Conservation (phyloP, 2,888 invertebrate species). For the Pheosia gnoma region DNA sequence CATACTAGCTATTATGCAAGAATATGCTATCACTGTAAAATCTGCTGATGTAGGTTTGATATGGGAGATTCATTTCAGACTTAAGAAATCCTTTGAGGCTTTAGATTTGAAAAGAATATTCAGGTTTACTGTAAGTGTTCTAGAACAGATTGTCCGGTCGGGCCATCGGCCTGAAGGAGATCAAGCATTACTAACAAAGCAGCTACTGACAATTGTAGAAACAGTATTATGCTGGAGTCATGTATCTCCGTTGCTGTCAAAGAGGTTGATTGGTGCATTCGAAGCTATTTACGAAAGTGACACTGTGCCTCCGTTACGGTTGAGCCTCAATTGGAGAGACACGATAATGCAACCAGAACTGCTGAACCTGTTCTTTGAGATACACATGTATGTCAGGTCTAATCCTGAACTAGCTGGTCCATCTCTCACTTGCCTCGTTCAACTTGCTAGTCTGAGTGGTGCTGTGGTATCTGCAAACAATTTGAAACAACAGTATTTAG, state of each 20-base stretch:
- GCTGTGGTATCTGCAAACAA: slow-evolving; percentile 64
- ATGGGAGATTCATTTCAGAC: slow-evolving; percentile 93
- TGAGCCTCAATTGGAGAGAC: slow-evolving; percentile 89
- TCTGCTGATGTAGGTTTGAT: slow-evolving; percentile 94
- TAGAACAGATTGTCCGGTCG: slow-evolving; percentile 73
- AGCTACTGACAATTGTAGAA: slow-evolving; percentile 91
- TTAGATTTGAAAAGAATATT: slow-evolving; percentile 92
- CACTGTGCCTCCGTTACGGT: slow-evolving; percentile 85
- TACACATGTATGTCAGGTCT: slow-evolving; percentile 92
- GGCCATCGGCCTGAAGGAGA: slow-evolving; percentile 79
- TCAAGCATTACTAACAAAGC: slow-evolving; percentile 84
- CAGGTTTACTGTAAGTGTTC: slow-evolving; percentile 73
- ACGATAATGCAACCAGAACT: slow-evolving; percentile 90
- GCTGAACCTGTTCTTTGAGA: slow-evolving; percentile 90
- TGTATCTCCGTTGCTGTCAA: slow-evolving; percentile 86
- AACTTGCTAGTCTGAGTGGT: slow-evolving; percentile 84
- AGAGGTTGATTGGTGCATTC: slow-evolving; percentile 88
- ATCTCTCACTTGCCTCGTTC: slow-evolving; percentile 92
- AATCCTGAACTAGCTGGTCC: slow-evolving; percentile 90
- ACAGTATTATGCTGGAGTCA: slow-evolving; percentile 93
- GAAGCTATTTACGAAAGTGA: slow-evolving; percentile 88
- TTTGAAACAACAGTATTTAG: slow-evolving; percentile 73
- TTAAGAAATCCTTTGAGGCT: slow-evolving; percentile 93
- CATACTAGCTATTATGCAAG: slow-evolving; percentile 92
- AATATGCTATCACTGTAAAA: slow-evolving; percentile 93